Evolutionary conservation across 1,140 invertebrate genomes (phyloP).

Genomic region (Triops cancriformis): DNA sequence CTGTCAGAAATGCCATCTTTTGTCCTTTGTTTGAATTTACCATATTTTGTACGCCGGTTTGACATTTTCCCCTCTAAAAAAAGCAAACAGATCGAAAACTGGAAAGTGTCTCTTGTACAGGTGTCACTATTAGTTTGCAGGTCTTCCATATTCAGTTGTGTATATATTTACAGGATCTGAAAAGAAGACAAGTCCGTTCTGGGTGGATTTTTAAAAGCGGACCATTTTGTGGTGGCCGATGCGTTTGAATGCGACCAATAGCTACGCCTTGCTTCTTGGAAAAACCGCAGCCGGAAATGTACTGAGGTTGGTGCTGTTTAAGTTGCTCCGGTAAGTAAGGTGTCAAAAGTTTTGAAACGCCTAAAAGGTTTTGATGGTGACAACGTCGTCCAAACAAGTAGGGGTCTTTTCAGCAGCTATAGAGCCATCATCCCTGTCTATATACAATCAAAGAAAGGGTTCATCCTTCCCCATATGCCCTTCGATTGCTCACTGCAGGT

Average conservation of each 20-base stretch:
- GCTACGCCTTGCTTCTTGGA: background rate
- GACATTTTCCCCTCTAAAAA: background rate
- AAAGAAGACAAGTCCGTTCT: background rate
- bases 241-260: background rate
- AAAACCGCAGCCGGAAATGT: slow-evolving; percentile 9
- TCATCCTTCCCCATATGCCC: background rate
- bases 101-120: background rate
- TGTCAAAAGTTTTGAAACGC: background rate
- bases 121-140: background rate
- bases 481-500: background rate
- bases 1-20: too few species aligned
- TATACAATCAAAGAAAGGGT: background rate
- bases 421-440: background rate
- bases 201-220: background rate
- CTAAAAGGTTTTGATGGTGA: slow-evolving; percentile 10
- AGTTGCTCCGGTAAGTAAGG: background rate
- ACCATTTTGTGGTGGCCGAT: background rate
- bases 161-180: background rate
- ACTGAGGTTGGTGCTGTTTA: background rate
- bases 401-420: background rate
- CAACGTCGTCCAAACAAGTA: background rate
- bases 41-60: too few species aligned
- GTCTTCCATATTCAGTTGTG: background rate
- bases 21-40: too few species aligned
- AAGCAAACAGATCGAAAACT: background rate